Evolutionary conservation across 2,113 vertebrate species (phyloP).

Genomic region (Willisornis vidua): DNA sequence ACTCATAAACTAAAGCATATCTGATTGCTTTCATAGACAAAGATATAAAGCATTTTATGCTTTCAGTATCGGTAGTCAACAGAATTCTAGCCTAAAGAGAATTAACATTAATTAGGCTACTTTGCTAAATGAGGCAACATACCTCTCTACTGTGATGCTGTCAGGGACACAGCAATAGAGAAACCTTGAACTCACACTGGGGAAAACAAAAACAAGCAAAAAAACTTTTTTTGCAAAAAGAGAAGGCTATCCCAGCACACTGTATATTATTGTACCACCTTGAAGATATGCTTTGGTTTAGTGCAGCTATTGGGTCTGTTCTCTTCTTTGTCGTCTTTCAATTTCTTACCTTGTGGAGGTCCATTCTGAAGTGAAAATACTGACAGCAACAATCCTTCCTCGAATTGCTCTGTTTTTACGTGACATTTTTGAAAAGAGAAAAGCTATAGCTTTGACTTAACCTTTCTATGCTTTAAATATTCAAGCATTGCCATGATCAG

Average conservation of each 20-base stretch:
- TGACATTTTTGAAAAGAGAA: not conserved
- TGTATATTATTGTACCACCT: not conserved
- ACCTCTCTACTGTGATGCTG: not conserved
- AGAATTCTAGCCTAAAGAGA: not conserved
- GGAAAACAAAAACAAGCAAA: not conserved
- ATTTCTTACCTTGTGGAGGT: not conserved
- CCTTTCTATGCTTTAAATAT: not conserved
- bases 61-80: not conserved
- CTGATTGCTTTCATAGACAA: not conserved
- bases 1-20: not conserved
- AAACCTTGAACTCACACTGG: not conserved
- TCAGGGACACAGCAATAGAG: not conserved
- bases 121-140: not conserved
- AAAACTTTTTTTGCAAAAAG: not conserved
- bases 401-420: not conserved
- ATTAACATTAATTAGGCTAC: not conserved
- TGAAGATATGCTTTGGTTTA: not conserved
- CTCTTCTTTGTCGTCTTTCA: not conserved
- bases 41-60: not conserved
- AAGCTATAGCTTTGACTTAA: not conserved
- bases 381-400: not conserved
- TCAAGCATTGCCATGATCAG: not conserved
- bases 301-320: not conserved
- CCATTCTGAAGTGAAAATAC: not conserved
- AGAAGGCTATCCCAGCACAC: not conserved